Conservation (phyloP, 2,113 vertebrate species). For the Atractosteus spatula region DNA sequence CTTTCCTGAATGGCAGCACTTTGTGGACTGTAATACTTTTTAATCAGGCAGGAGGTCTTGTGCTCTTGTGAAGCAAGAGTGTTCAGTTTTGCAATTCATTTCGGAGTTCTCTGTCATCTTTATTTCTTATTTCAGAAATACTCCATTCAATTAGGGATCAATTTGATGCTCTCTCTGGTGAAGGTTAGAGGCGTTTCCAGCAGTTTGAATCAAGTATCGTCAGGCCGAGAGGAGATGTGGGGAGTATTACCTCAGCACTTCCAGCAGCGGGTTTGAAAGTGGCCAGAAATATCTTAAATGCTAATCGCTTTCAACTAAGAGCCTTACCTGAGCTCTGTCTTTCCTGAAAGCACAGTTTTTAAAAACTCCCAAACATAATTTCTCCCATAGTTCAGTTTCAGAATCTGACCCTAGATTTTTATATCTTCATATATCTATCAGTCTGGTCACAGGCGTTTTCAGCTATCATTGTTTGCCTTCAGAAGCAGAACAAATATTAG, state of each 20-base stretch:
- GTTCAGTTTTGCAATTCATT: slow-evolving; percentile 18
- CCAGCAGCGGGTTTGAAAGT: slow-evolving; percentile 5
- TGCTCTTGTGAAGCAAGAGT: neutral
- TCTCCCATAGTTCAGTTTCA: too few species aligned
- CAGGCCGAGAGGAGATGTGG: neutral
- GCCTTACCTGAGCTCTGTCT: neutral
- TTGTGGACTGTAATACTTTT: neutral
- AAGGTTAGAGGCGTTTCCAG: slow-evolving; percentile 24
- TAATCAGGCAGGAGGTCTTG: neutral
- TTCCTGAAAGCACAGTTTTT: too few species aligned
- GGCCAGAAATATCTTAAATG: slow-evolving; percentile 6
- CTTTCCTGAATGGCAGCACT: too few species aligned
- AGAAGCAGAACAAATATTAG: neutral
- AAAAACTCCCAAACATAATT: too few species aligned
- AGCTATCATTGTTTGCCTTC: neutral
- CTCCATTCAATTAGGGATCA: slow-evolving; percentile 26
- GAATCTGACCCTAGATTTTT: too few species aligned
- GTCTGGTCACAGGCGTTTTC: too few species aligned
- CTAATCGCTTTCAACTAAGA: neutral
- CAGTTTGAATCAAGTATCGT: slow-evolving; percentile 24
- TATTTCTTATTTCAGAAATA: slow-evolving; percentile 17
- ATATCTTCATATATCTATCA: too few species aligned
- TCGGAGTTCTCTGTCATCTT: slow-evolving; percentile 20
- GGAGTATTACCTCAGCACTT: neutral
- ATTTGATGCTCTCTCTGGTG: slow-evolving; percentile 19